Conservation (phyloP, 2,797 vertebrate species). For the Borostomias antarcticus region DNA sequence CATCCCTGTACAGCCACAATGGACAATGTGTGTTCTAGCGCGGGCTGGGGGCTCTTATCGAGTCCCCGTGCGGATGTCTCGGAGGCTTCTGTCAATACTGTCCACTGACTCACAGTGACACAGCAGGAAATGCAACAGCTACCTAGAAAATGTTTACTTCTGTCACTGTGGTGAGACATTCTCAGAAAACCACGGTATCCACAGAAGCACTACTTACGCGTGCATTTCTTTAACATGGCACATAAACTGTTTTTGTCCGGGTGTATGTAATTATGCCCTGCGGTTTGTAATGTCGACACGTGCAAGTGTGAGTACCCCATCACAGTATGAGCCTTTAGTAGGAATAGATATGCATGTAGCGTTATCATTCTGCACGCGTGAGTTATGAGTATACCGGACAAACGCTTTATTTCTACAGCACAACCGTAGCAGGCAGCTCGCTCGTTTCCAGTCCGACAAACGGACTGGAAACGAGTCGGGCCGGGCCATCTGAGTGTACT, state of each 20-base stretch:
- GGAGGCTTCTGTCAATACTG: constrained; percentile 58
- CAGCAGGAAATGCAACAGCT: constrained; percentile 55
- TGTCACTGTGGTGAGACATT: constrained; percentile 15
- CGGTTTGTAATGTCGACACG: background rate
- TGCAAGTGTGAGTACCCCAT: background rate
- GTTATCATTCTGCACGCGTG: too few species aligned
- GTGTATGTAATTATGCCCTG: background rate
- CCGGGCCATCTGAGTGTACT: constrained; percentile 62
- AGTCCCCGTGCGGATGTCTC: constrained; percentile 56
- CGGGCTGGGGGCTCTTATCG: constrained; percentile 62
- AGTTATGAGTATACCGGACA: too few species aligned
- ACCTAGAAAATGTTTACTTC: constrained; percentile 42
- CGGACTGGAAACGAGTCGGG: too few species aligned
- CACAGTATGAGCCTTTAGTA: background rate
- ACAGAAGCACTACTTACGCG: too few species aligned
- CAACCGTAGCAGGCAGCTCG: constrained; percentile 24
- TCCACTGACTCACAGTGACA: constrained; percentile 56
- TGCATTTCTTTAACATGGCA: too few species aligned
- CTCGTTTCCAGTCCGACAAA: constrained; percentile 49
- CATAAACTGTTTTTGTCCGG: background rate
- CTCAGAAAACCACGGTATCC: background rate
- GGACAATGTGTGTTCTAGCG: constrained; percentile 59
- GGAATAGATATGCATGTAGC: background rate
- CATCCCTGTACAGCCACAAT: constrained; percentile 59
- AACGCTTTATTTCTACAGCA: too few species aligned